Percentiles rank a stretch among this genome's conserved stretches.
Conservation (phyloP, 2,888 invertebrate species). For the Morpho achilles region DNA sequence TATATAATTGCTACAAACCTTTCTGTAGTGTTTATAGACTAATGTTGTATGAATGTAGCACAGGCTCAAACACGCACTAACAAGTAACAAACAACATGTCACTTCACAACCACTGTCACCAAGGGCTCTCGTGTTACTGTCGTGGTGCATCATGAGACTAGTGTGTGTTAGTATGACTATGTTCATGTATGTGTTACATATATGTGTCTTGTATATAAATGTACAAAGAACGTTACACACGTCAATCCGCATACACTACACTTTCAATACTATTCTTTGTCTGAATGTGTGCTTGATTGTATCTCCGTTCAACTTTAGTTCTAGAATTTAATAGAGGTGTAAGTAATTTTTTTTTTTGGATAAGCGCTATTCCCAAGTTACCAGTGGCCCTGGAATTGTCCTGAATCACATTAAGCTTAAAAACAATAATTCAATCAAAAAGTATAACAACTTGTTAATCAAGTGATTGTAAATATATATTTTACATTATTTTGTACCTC, state of each 20-base stretch:
- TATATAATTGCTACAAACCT: background rate
- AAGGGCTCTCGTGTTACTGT: too few relatives aligned
- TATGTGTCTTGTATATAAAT: too few relatives aligned
- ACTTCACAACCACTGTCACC: too few relatives aligned
- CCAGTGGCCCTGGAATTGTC: constrained; percentile 4
- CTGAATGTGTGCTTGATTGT: constrained; percentile 5
- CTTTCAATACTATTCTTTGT: constrained; percentile 5
- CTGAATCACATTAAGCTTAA: constrained; percentile 6
- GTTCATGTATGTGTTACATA: too few relatives aligned
- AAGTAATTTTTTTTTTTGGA: constrained; percentile 5
- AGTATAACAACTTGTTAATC: background rate
- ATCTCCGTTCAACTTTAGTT: constrained; percentile 3
- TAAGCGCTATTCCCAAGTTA: constrained; percentile 10
- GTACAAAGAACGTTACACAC: too few relatives aligned
- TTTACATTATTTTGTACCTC: background rate
- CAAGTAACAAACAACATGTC: too few relatives aligned
- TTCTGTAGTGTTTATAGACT: too few relatives aligned
- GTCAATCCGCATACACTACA: too few relatives aligned
- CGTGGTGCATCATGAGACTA: too few relatives aligned
- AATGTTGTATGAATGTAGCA: too few relatives aligned
- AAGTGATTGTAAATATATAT: background rate
- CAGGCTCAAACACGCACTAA: too few relatives aligned
- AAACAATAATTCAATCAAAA: background rate
- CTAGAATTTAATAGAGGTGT: constrained; percentile 6
- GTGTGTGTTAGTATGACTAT: too few relatives aligned